A percentile compares a stretch with the other conserved stretches of the same genome.
Evolutionary conservation across 53 echinoderm and acorn worm genomes (phyloP).

Genomic region (Henricia sp.): DNA sequence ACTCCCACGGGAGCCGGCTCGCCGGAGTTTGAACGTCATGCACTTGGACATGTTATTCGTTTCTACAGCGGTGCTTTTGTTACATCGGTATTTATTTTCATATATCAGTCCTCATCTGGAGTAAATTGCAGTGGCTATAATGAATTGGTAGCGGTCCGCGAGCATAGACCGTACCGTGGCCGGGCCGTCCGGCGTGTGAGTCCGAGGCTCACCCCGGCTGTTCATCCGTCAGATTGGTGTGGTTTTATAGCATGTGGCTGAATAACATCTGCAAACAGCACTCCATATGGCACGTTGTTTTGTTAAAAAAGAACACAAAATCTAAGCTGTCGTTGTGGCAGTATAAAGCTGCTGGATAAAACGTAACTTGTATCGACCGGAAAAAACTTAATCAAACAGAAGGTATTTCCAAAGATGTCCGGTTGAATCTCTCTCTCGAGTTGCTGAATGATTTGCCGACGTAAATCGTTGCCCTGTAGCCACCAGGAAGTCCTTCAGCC

Average conservation of each 20-base stretch:
- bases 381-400: not conserved
- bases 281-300: constrained; percentile 22
- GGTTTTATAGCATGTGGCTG: not conserved
- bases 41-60: constrained; percentile 11
- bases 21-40: not conserved
- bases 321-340: not conserved
- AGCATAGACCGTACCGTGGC: not conserved
- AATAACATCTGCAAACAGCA: constrained; percentile 28
- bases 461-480: too few relatives aligned
- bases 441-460: too few relatives aligned
- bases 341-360: not conserved
- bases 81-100: constrained; percentile 46
- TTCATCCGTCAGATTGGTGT: constrained; percentile 32
- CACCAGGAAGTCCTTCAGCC: too few relatives aligned
- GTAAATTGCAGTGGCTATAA: constrained; percentile 24
- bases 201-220: not conserved
- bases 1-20: not conserved
- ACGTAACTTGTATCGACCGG: not conserved
- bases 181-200: not conserved
- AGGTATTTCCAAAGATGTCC: not conserved
- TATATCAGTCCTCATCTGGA: constrained; percentile 9
- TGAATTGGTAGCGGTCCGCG: constrained; percentile 23
- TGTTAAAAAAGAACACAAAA: not conserved
- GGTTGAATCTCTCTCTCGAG: too few relatives aligned
- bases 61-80: constrained; percentile 19